These are phyloP conservation scores for Crocidura indochinensis DNA, from an alignment of 2,797 vertebrate species.

Conservation along the genomic window DNA sequence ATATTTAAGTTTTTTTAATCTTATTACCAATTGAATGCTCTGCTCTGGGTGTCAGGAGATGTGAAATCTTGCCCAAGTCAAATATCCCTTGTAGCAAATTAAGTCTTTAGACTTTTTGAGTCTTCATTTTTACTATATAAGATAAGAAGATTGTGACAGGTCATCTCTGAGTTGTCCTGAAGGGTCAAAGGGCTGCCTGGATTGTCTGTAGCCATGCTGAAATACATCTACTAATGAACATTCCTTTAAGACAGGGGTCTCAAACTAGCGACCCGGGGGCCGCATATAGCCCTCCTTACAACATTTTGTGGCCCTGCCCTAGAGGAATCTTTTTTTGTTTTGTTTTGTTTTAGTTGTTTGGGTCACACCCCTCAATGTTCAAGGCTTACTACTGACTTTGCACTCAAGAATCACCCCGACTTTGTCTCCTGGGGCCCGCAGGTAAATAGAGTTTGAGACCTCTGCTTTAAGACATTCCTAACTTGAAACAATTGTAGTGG, in stretches of 20 bases:
- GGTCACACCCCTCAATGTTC: too few species aligned
- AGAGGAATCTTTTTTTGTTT: too few species aligned
- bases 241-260: background rate
- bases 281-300: too few species aligned
- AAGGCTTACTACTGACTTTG: too few species aligned
- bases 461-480: background rate
- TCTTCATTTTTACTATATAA: constrained; percentile 12
- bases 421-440: too few species aligned
- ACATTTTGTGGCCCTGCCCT: too few species aligned
- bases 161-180: constrained; percentile 5
- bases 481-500: background rate
- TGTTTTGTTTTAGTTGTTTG: too few species aligned
- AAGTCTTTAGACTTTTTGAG: background rate
- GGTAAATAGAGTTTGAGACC: too few species aligned
- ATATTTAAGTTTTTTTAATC: background rate
- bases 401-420: too few species aligned
- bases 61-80: background rate
- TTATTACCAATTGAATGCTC: background rate
- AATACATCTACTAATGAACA: background rate
- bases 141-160: background rate
- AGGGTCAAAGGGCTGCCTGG: background rate
- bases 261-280: too few species aligned
- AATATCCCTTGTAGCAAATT: background rate
- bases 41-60: background rate
- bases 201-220: background rate